Base-by-base conservation (phyloP, 1,140 invertebrate species). In the Caenorhabditis remanei region DNA sequence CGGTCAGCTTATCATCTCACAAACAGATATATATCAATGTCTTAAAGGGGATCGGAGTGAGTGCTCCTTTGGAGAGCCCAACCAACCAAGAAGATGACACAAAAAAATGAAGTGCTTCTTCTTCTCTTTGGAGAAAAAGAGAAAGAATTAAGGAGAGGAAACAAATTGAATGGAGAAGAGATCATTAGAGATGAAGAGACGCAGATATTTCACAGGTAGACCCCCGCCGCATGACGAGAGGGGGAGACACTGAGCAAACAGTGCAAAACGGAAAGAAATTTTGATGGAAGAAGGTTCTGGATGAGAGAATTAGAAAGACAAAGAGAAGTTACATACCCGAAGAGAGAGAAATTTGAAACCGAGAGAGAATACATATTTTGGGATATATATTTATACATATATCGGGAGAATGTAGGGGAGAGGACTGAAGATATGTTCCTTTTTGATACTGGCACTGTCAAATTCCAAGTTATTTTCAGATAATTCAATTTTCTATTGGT, bases 91-190 rank as follows among this genome's bases (percentile, higher is more conserved):
- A 71, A 16, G 41, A 43, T 19, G 40, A 71, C 43, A 48, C 32
- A 79, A 79, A 79, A n/a, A 79, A 79, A 79, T 79, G 71, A 79
- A 79, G 71, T 79, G 71, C 65, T 71, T 71, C 65, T 71, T 71
- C 65, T 71, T 67, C 13, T 67, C 24, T 32, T 11, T 6, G 63
- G 32, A 32, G 32, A 32, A 2, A 32, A 32, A 32, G 32, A 32
- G 32, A 32, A 32, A 32, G 32, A 32, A 32, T 32, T 32, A 32
- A 32, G 32, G 32, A 32, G 32, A 32, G 32, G 32, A 32, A 32
- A 32, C 32, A 11, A 67, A 67, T 67, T 79, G 7, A 14, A 46
- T 53, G 53, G 53, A 21, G 14, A 11, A 79, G 71, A 53, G 32
- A 79, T 79, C 53, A 79, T 79, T 53, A 41, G 53, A 79, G 43